Evolutionary conservation across 2,797 vertebrate genomes (phyloP).

Genomic region (Alcedo quadribrachys): DNA sequence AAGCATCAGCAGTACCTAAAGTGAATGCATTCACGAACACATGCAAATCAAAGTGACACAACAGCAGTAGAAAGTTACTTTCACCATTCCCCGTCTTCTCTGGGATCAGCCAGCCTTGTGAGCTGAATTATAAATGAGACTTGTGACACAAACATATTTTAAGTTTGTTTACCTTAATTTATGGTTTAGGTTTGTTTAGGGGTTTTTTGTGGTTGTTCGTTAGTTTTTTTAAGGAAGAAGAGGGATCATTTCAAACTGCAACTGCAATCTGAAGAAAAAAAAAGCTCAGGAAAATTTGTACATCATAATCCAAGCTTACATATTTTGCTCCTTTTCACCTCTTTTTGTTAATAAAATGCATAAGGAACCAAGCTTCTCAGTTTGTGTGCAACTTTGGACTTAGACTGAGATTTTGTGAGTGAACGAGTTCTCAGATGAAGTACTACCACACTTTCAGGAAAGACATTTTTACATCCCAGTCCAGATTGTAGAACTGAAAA

Average conservation of each 20-base stretch:
- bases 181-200: background rate
- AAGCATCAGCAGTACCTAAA: background rate
- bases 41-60: slow-evolving; percentile 18
- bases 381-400: background rate
- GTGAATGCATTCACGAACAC: background rate
- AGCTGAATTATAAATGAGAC: background rate
- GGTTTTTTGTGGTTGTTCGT: background rate
- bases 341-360: background rate
- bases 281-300: background rate
- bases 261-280: background rate
- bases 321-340: background rate
- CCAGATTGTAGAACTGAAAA: background rate
- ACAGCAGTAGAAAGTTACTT: slow-evolving; percentile 10
- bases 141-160: background rate
- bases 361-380: background rate
- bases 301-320: background rate
- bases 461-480: background rate
- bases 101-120: background rate
- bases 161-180: background rate
- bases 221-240: background rate
- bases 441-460: background rate
- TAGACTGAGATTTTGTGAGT: background rate
- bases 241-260: background rate
- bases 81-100: background rate
- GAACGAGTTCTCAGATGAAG: background rate